These are phyloP conservation scores for Oeneis ivallda DNA, from an alignment of 2,888 invertebrate species.

Conservation along the genomic window DNA sequence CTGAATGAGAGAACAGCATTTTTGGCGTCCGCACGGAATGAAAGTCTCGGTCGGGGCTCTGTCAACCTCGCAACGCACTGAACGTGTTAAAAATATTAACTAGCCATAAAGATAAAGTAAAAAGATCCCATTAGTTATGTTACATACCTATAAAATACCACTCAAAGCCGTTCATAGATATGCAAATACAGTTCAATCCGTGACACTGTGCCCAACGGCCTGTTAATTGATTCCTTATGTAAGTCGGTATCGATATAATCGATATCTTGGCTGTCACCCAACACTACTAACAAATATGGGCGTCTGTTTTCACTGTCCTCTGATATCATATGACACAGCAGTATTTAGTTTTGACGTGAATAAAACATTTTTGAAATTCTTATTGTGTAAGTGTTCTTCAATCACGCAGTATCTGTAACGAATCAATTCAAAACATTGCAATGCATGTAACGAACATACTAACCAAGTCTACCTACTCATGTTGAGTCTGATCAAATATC, in stretches of 20 bases:
- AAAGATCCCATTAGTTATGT: neutral
- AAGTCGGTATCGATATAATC: constrained; percentile 45
- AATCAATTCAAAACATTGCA: no score
- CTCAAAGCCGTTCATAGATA: constrained; percentile 20
- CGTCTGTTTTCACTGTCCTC: constrained; percentile 15
- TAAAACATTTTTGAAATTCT: neutral
- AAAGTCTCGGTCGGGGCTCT: no score
- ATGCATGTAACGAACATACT: no score
- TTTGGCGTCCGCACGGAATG: no score
- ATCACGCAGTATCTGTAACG: no score
- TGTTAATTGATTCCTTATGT: constrained; percentile 49
- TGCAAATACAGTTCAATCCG: constrained; percentile 31
- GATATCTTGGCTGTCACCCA: constrained; percentile 44
- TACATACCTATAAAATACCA: neutral
- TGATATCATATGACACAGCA: neutral
- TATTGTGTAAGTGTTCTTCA: no score
- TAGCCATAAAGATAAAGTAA: neutral
- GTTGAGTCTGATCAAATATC: no score
- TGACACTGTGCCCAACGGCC: constrained; percentile 40
- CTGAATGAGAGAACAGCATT: no score
- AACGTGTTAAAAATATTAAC: no score
- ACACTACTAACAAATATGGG: constrained; percentile 44
- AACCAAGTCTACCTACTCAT: no score
- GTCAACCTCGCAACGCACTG: no score
- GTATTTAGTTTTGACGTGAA: neutral